These are phyloP conservation scores for Brachycybe producta DNA, from an alignment of 2,888 invertebrate genomes.

Conservation along the genomic window DNA sequence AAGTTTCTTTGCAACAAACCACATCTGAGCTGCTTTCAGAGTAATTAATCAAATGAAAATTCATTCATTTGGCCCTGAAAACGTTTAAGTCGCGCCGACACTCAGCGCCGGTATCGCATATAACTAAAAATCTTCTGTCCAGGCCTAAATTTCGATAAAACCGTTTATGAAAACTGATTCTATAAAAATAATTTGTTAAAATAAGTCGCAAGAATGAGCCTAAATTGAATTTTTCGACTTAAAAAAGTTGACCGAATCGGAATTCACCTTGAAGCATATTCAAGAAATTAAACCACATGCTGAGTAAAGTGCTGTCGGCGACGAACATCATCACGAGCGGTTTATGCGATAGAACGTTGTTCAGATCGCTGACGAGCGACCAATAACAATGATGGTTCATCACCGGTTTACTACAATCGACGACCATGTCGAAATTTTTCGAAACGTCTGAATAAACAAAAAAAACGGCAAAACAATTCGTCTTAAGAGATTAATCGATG, in stretches of 20 bases:
- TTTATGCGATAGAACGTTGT: slow-evolving; percentile 85
- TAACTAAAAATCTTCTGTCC: no score
- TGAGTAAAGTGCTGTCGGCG: slow-evolving; percentile 58
- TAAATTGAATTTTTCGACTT: not conserved
- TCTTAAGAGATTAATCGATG: no score
- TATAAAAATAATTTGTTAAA: no score
- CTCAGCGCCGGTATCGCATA: no score
- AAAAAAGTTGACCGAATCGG: not conserved
- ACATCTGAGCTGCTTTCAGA: no score
- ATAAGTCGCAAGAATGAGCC: no score
- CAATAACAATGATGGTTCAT: slow-evolving; percentile 98
- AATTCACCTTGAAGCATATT: slow-evolving; percentile 77
- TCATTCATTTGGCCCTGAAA: no score
- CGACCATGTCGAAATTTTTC: slow-evolving; percentile 70
- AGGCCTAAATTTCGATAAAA: no score
- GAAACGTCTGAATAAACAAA: slow-evolving; percentile 19
- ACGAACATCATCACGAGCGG: slow-evolving; percentile 82
- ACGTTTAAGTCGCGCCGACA: no score
- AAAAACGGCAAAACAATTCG: not conserved
- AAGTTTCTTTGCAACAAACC: no score
- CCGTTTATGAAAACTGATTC: no score
- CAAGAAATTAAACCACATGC: slow-evolving; percentile 91
- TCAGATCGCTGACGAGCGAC: slow-evolving; percentile 93
- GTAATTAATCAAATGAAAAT: no score
- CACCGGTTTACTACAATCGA: slow-evolving; percentile 77